Evolutionary conservation across 2,888 invertebrate genomes (phyloP).

Genomic region (Kryphioiulus occultus): DNA sequence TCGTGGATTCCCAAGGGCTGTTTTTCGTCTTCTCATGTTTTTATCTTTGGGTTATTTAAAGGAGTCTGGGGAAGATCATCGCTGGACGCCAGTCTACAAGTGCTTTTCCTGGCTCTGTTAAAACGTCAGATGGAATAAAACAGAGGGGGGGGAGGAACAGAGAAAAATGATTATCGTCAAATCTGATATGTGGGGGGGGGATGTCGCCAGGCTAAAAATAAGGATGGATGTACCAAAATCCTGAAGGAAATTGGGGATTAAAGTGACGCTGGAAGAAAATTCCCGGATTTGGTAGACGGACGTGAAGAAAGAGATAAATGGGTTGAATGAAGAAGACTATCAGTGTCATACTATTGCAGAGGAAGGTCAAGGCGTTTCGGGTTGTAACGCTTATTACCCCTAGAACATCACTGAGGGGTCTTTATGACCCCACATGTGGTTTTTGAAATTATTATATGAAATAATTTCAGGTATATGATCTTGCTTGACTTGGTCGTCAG

Average conservation of each 20-base stretch:
- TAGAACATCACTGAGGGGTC: no score
- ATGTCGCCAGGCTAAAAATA: background rate
- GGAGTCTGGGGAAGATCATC: background rate
- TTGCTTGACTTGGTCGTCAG: no score
- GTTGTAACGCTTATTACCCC: background rate
- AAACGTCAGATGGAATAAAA: background rate
- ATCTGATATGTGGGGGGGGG: background rate
- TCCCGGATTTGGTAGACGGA: background rate
- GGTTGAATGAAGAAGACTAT: background rate
- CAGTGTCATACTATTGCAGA: background rate
- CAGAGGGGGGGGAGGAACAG: background rate
- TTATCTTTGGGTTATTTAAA: background rate
- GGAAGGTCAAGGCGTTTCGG: background rate
- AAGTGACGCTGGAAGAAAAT: background rate
- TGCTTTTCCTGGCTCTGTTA: background rate
- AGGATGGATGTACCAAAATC: background rate
- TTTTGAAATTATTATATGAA: no score
- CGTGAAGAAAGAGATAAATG: background rate
- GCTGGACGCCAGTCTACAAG: background rate
- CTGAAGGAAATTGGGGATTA: constrained; percentile 9
- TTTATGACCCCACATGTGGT: no score
- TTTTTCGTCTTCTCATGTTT: background rate
- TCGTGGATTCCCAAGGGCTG: background rate
- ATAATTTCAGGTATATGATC: no score
- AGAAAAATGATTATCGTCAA: constrained; percentile 1